Percentiles rank a stretch among this genome's conserved stretches.
These are phyloP conservation scores for Chrysodeixis includens DNA, from an alignment of 2,888 invertebrate genomes.

Conservation along the genomic window DNA sequence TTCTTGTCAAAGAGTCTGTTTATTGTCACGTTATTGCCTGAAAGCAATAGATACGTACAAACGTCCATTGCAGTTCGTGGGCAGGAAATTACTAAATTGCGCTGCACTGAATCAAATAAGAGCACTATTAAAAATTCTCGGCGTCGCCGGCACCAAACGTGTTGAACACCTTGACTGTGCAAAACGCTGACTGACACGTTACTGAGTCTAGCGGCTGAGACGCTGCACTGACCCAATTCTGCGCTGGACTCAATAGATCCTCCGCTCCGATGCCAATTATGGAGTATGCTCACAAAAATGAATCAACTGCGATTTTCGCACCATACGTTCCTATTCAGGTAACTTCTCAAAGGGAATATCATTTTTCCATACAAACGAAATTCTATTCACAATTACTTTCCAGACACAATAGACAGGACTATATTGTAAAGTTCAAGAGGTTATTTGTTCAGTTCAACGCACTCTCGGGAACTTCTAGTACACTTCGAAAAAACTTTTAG, in stretches of 20 bases:
- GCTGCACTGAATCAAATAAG: conserved; percentile 4
- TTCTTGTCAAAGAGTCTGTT: neutral
- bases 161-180: conserved; percentile 28
- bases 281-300: conserved; percentile 24
- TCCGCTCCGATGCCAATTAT: conserved; percentile 38
- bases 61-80: neutral
- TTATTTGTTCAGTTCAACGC: too few species aligned
- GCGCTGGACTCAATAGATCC: conserved; percentile 40
- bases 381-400: too few species aligned
- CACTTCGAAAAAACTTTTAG: too few species aligned
- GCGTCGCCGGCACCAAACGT: conserved; percentile 16
- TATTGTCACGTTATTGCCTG: conserved; percentile 1
- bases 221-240: conserved; percentile 43
- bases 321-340: neutral
- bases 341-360: too few species aligned
- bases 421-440: too few species aligned
- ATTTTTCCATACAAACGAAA: too few species aligned
- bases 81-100: conserved; percentile 4
- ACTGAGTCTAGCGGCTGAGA: conserved; percentile 18
- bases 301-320: neutral
- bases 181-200: conserved; percentile 36
- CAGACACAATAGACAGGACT: too few species aligned
- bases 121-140: neutral
- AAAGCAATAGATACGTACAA: neutral
- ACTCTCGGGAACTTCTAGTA: too few species aligned